Base-by-base conservation (phyloP, 2,888 invertebrate species). In the Pammene aurita region DNA sequence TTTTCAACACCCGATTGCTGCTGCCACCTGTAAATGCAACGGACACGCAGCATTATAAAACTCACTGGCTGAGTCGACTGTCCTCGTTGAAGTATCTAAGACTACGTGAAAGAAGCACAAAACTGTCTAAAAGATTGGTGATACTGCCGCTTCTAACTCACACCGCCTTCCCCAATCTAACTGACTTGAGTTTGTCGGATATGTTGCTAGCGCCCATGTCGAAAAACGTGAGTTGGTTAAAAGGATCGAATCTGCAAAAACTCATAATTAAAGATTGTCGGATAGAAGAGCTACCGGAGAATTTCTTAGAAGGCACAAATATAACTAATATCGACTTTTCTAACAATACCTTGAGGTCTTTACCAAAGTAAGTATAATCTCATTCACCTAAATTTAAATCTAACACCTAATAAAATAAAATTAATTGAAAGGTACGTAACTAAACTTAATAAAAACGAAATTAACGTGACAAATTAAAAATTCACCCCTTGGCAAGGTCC, bases 291-390 rank as follows among this genome's bases (percentile, higher is more conserved):
- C 18, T 62, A 11, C 62, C 62, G 6, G 11, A 18, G 2, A 16
- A 18, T 41, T 41, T 62, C 5, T 62, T 62, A 6, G n/a, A 18
- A 10, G 62, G 26, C 6, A 41, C 50, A 9, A 18, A 38, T 52
- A 38, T 62, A 38, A n/a, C 50, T n/a, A 18, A 18, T 38, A 18
- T 62, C 9, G 2, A 13, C n/a, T 35, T 62, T 7, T 0, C 4
- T 7, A 41, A 16, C 18, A 50, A 50, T 16, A 52, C 9, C 9
- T 50, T 62, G 6, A n/a, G 18, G 10, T 41, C 9, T n/a, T 50
- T 62, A 9, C 57, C 57, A 18, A 18, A 62, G 62, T 62, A 62
- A 62, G 62, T 52, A 18, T 34, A 13, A 26, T n/a, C 10, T 38
- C 11, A 52, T 13, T 26, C 1, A 26, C 26, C 26, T 26, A 1